Conservation (phyloP, 2,888 invertebrate species). For the Tetanocera ferruginea region DNA sequence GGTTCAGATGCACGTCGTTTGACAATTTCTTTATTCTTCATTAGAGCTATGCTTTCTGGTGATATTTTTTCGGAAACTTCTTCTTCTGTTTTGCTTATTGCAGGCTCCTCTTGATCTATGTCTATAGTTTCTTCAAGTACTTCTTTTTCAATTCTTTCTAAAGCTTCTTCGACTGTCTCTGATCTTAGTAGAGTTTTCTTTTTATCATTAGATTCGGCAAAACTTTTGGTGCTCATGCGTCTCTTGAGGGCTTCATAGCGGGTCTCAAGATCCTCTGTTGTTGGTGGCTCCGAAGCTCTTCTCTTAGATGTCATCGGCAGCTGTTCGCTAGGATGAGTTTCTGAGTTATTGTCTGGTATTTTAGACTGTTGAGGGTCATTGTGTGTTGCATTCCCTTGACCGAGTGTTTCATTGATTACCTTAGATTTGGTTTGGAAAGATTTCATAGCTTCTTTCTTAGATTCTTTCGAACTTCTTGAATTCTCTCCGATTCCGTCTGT, state of each 20-base stretch:
- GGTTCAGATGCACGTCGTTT: constrained; percentile 57
- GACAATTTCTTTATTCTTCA: background rate
- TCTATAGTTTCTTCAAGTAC: background rate
- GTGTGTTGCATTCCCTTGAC: background rate
- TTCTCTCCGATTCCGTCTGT: background rate
- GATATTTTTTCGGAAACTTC: background rate
- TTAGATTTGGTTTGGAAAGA: constrained; percentile 37
- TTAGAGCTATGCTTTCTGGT: background rate
- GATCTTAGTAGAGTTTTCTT: background rate
- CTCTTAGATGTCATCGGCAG: constrained; percentile 26
- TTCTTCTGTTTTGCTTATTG: background rate
- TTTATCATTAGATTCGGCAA: background rate
- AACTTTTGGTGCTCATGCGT: constrained; percentile 47
- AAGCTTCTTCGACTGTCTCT: constrained; percentile 35
- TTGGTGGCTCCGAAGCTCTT: constrained; percentile 51
- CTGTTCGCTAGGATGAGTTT: background rate
- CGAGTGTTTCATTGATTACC: constrained; percentile 26
- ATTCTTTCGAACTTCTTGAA: background rate
- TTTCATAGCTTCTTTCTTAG: constrained; percentile 8
- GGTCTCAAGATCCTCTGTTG: constrained; percentile 51
- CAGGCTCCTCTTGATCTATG: background rate
- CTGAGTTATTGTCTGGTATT: background rate
- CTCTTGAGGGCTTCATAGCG: constrained; percentile 52
- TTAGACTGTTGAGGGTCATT: background rate
- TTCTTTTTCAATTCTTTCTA: constrained; percentile 28